phyloP scores from a whole-genome alignment of 2,113 vertebrate species.

The Cephalopterus ornatus region DNA sequence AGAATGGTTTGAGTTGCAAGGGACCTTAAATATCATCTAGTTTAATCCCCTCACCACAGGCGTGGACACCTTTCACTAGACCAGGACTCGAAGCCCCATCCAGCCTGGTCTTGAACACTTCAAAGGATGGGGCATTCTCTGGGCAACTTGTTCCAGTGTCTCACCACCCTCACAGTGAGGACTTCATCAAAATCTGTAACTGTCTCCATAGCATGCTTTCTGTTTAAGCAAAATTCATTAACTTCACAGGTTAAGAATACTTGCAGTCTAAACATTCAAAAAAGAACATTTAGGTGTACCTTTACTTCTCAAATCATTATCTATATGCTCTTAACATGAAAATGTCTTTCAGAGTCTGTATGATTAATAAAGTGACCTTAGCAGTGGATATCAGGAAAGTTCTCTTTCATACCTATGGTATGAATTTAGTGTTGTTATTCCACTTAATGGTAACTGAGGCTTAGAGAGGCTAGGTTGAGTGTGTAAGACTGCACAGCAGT shows the following conservation, averaged over 20 bases:
- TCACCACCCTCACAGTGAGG: not conserved
- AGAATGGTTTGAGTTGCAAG: not conserved
- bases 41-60: not conserved
- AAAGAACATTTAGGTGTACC: not conserved
- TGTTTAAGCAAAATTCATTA: not conserved
- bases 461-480: not conserved
- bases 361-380: not conserved
- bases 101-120: not conserved
- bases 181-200: not conserved
- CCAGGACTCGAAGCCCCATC: not conserved
- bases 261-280: not conserved
- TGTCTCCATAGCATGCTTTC: not conserved
- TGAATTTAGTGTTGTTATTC: not conserved
- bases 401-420: not conserved
- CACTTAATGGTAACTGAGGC: not conserved
- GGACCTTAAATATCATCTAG: not conserved
- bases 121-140: not conserved
- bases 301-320: not conserved
- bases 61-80: not conserved
- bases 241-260: not conserved
- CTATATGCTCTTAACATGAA: not conserved
- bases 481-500: not conserved
- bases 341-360: not conserved
- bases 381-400: not conserved
- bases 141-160: not conserved